Base-by-base conservation (phyloP, 2,888 invertebrate genomes). In the Poecilus cupreus region DNA sequence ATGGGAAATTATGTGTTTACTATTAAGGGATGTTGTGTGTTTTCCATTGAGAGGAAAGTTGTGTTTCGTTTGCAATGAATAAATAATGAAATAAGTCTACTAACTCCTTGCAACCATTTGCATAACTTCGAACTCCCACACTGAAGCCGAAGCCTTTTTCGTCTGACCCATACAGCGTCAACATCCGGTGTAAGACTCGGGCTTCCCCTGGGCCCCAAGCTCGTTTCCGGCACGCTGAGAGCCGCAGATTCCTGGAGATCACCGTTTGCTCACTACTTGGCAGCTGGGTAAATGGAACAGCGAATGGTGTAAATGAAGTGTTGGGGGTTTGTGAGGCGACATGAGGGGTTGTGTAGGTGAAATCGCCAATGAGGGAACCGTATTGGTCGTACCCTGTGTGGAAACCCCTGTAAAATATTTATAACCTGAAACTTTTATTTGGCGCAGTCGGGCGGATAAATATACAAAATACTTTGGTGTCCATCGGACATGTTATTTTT, bases 301-400 rank as follows among this genome's bases (percentile, higher is more conserved):
- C 16, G 32, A 76, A 54, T 10, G 32, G 10, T 54, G 20, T 16
- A 1, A 46, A 46, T 46, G n/a, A 46, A 11, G n/a, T 13, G 46
- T 13, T 46, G n/a, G 5, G 5, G 0, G 18, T 51, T n/a, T n/a
- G n/a, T n/a, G n/a, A n/a, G 20, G 51, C 5, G 18, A 16, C 2
- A 49, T 16, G 6, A 24, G 18, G 2, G 2, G 51, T 8, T 1
- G 16, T 18, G 10, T 13, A 37, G 18, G 22, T 37, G 32, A 94
- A 86, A 16, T 91, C 90, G 0, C 94, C 94, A 83, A 91, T 90
- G 16, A 93, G 85, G 0, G 90, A 89, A 3, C 94, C 94, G 88
- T 91, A 94, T 85, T 94, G 94, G 82, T 92, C 89, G 87, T 92
- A 93, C 70, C 93, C 92, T 2, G 88, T 64, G 70, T 86, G 84